Conservation (phyloP, 2,888 invertebrate species). For the Ochropleura leucogaster region DNA sequence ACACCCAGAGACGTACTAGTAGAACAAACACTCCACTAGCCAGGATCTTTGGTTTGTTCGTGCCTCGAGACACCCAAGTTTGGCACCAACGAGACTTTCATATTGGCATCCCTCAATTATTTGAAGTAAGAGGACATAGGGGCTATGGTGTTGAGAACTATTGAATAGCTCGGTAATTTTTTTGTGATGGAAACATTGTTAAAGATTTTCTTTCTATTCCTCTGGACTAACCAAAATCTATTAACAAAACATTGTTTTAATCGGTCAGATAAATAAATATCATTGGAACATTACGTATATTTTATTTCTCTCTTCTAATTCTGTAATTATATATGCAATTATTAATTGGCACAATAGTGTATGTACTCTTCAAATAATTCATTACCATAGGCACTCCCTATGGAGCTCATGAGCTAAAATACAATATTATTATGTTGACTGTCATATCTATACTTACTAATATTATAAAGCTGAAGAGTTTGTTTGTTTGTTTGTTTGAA, state of each 20-base stretch:
- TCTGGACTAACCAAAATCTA: neutral
- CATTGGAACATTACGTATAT: neutral
- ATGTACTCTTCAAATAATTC: too few species aligned
- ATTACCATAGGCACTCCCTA: too few species aligned
- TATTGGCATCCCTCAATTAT: neutral
- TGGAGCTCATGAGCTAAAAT: too few species aligned
- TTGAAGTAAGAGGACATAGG: constrained; percentile 2
- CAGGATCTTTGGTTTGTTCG: neutral
- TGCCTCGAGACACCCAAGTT: neutral
- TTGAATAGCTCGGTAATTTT: neutral
- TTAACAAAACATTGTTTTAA: neutral
- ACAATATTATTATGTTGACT: too few species aligned
- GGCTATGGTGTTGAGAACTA: neutral
- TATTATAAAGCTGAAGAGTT: too few species aligned
- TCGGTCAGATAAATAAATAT: neutral
- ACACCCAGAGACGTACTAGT: neutral
- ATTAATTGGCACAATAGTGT: too few species aligned
- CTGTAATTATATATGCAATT: too few species aligned
- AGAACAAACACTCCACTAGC: constrained; percentile 4
- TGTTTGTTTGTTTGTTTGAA: too few species aligned
- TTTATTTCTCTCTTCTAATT: too few species aligned
- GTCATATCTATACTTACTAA: too few species aligned
- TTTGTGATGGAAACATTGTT: neutral
- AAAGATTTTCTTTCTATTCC: neutral
- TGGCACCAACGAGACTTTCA: neutral